Evolutionary conservation across 2,888 invertebrate genomes (phyloP).

Genomic region (Pheosia gnoma): DNA sequence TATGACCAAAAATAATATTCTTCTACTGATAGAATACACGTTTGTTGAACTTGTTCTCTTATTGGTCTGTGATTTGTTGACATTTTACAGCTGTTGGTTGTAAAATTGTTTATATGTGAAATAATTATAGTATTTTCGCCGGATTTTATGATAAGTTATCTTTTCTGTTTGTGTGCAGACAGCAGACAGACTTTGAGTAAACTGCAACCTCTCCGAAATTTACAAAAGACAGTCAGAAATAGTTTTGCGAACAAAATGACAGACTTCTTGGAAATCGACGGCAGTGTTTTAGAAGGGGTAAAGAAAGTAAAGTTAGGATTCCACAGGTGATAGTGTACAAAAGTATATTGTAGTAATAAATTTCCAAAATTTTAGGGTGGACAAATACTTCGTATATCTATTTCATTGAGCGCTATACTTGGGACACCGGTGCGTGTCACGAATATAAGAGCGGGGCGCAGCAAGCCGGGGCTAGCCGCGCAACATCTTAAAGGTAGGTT

Average conservation of each 20-base stretch:
- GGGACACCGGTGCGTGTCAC: slow-evolving; percentile 88
- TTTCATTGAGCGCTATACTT: slow-evolving; percentile 91
- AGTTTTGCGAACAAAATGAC: slow-evolving; percentile 40
- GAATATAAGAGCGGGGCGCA: slow-evolving; percentile 92
- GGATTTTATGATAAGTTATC: too few relatives aligned
- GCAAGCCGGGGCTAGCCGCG: slow-evolving; percentile 92
- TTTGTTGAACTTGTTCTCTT: too few relatives aligned
- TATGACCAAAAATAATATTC: too few relatives aligned
- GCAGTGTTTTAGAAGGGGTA: slow-evolving; percentile 92
- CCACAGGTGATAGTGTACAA: neutral
- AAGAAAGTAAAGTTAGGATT: slow-evolving; percentile 39
- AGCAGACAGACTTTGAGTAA: too few relatives aligned
- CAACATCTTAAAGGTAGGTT: slow-evolving; percentile 91
- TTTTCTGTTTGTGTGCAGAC: too few relatives aligned
- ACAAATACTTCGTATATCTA: slow-evolving; percentile 93
- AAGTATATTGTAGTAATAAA: neutral
- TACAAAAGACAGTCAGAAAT: neutral
- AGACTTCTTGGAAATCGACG: slow-evolving; percentile 87
- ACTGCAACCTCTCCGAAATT: neutral
- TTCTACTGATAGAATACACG: too few relatives aligned
- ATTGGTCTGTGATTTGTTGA: too few relatives aligned
- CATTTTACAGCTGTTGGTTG: too few relatives aligned
- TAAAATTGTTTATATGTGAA: too few relatives aligned
- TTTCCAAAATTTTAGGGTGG: slow-evolving; percentile 87
- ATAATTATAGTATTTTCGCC: too few relatives aligned